These are phyloP conservation scores for Mastomys coucha DNA, from an alignment of 2,113 vertebrate genomes.

Conservation along the genomic window DNA sequence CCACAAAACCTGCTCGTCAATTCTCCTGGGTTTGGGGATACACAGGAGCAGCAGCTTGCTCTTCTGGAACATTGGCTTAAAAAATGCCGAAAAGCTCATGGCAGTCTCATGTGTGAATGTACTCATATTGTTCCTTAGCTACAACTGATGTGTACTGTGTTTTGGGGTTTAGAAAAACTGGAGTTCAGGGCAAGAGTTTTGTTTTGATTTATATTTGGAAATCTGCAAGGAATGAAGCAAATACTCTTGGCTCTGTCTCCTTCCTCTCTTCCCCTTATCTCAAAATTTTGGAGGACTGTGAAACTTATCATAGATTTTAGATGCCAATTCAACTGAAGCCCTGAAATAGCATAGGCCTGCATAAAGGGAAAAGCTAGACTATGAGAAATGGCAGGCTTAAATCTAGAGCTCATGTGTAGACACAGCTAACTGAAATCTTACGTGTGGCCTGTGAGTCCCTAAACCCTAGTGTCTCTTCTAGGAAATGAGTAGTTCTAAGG, in stretches of 20 bases:
- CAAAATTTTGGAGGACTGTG: neutral
- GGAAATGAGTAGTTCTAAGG: neutral
- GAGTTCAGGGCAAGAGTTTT: conserved; percentile 17
- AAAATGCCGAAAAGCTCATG: neutral
- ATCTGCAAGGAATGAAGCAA: conserved; percentile 4
- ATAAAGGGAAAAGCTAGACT: neutral
- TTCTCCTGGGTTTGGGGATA: neutral
- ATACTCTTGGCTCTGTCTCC: neutral
- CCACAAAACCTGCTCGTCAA: neutral
- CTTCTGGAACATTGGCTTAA: neutral
- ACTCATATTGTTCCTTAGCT: neutral
- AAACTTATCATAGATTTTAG: neutral
- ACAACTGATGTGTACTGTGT: neutral
- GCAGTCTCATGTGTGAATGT: neutral
- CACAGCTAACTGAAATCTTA: conserved; percentile 12
- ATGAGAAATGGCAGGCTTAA: neutral
- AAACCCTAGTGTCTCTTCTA: neutral
- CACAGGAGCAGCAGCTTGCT: neutral
- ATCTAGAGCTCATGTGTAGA: neutral
- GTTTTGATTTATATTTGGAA: conserved; percentile 22
- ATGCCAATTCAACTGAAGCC: neutral
- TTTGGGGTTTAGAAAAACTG: conserved; percentile 9
- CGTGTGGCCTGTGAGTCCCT: neutral
- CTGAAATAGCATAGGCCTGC: neutral
- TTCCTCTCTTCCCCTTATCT: neutral